phyloP scores from a whole-genome alignment of 1,140 invertebrate genomes.

The Brachionus paranguensis region DNA sequence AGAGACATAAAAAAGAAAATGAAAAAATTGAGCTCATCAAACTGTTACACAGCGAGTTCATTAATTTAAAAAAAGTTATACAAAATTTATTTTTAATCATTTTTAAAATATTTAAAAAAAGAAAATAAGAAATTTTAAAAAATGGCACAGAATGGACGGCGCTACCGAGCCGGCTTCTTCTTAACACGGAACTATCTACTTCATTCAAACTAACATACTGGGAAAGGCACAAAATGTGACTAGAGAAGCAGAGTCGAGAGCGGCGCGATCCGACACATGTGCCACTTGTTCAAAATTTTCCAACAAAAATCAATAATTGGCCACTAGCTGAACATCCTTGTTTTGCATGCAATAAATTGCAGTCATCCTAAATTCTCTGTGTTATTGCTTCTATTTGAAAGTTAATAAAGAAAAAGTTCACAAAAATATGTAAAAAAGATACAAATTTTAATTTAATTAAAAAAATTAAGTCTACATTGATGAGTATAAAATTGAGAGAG shows the following conservation, averaged over 20 bases:
- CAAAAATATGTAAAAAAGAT: background rate
- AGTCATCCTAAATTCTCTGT: background rate
- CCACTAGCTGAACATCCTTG: background rate
- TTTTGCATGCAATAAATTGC: background rate
- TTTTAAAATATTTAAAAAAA: background rate
- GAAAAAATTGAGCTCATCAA: background rate
- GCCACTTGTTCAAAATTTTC: background rate
- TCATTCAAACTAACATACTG: background rate
- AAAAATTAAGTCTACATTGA: background rate
- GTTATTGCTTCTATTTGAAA: too few relatives aligned
- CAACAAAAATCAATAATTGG: background rate
- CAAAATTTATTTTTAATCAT: background rate
- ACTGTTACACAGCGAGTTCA: background rate
- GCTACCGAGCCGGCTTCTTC: background rate
- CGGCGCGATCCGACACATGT: background rate
- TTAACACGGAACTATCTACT: background rate
- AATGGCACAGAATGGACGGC: background rate
- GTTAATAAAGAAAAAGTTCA: background rate
- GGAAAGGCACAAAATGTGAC: background rate
- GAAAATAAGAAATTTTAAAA: background rate
- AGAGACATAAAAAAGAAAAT: background rate
- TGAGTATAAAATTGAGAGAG: background rate
- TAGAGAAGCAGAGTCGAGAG: background rate
- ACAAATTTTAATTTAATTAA: constrained; percentile 4
- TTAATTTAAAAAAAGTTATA: background rate